Percentiles rank a stretch among this genome's conserved stretches.
phyloP scores from a whole-genome alignment of 30 jellyfish, hydroid and myxozoan genomes.

The Pelagia noctiluca region DNA sequence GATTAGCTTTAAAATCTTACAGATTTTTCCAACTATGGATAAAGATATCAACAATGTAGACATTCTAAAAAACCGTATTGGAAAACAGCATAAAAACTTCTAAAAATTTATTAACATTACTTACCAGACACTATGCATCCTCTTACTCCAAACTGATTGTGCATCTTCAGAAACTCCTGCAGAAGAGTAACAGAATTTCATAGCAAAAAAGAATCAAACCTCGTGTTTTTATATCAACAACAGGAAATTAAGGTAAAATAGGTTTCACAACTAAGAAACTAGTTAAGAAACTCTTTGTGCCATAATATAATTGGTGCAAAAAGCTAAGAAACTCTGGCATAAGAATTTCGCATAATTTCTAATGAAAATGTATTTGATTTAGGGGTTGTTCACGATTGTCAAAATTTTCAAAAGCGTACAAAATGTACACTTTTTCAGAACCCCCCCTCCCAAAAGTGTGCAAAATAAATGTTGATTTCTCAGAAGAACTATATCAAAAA shows the following conservation, averaged over 20 bases:
- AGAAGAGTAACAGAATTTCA: background rate
- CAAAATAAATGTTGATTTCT: too few relatives aligned
- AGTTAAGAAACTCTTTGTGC: background rate
- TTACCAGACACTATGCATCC: conserved; percentile 66
- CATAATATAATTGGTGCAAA: too few relatives aligned
- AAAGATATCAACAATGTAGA: too few relatives aligned
- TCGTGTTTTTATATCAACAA: background rate
- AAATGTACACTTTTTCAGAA: too few relatives aligned
- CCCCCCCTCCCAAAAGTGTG: too few relatives aligned
- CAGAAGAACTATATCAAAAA: too few relatives aligned
- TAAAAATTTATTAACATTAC: background rate
- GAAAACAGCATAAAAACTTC: background rate
- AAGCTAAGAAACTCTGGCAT: too few relatives aligned
- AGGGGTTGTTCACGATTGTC: too few relatives aligned
- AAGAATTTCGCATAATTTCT: too few relatives aligned
- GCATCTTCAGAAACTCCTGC: conserved; percentile 30
- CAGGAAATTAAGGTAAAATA: background rate
- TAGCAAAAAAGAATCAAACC: background rate
- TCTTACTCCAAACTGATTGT: conserved; percentile 22
- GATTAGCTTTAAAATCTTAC: background rate
- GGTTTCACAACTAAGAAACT: background rate
- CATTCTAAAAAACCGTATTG: background rate
- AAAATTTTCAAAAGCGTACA: too few relatives aligned
- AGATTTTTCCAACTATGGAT: background rate
- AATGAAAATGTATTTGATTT: too few relatives aligned